Conservation (phyloP, 1,140 invertebrate species). For the Leptonema lineaticorne region DNA sequence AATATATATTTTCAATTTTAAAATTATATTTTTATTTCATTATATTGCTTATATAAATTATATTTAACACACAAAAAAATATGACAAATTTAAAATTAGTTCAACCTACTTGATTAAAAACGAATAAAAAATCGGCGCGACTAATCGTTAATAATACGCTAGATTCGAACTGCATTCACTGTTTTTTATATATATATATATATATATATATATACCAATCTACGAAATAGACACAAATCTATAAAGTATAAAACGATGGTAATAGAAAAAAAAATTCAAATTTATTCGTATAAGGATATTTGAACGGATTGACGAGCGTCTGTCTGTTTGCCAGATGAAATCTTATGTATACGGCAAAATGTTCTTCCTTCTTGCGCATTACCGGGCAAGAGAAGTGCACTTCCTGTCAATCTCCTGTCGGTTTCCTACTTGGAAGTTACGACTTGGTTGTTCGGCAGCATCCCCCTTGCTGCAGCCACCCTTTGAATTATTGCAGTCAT, state of each 20-base stretch:
- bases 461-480: constrained; percentile 4
- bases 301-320: background rate
- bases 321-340: background rate
- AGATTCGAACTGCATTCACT: background rate
- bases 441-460: constrained; percentile 3
- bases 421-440: constrained; percentile 36
- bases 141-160: constrained; percentile 21
- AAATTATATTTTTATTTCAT: no score
- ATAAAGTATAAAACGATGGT: no score
- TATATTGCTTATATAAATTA: no score
- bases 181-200: no score
- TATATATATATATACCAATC: no score
- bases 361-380: constrained; percentile 8
- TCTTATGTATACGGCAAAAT: background rate
- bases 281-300: no score
- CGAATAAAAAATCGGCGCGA: background rate
- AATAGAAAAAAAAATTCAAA: no score
- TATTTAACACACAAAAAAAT: no score
- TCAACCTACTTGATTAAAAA: background rate
- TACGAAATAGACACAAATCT: no score
- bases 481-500: constrained; percentile 28
- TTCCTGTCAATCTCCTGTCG: constrained; percentile 40
- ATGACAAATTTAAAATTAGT: background rate
- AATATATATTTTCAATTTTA: no score
- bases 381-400: constrained; percentile 14